A percentile compares a stretch with the other conserved stretches of the same genome.
Conservation (phyloP, 2,888 invertebrate species). For the Tenthredo notha region DNA sequence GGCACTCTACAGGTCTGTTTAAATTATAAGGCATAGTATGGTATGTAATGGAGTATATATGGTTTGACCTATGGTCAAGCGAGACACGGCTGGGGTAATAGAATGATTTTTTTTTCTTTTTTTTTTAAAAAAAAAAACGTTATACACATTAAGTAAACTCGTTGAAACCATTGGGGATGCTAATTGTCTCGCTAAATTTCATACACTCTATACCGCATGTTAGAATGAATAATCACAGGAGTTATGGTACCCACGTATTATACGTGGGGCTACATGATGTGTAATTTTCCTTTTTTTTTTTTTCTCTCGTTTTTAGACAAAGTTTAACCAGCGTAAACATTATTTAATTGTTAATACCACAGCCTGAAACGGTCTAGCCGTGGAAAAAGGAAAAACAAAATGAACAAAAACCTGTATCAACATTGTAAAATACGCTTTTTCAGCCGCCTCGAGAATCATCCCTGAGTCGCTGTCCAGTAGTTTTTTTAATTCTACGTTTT, state of each 20-base stretch:
- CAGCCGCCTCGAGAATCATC: not conserved
- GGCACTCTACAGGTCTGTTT: not conserved
- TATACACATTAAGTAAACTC: not conserved
- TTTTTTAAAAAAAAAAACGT: not conserved
- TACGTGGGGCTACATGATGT: not conserved
- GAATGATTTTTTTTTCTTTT: not conserved
- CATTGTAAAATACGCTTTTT: constrained; percentile 42
- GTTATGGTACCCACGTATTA: not conserved
- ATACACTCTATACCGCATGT: not conserved
- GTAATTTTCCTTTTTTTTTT: not conserved
- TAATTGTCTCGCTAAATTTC: constrained; percentile 17
- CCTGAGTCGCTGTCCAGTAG: not conserved
- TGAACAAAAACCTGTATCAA: constrained; percentile 43
- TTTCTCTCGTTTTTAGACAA: not conserved
- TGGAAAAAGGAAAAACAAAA: not conserved
- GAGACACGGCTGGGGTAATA: not conserved
- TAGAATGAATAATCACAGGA: constrained; percentile 9
- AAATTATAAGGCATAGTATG: not conserved
- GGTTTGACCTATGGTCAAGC: not conserved
- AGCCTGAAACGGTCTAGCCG: constrained; percentile 8
- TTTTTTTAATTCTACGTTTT: not conserved
- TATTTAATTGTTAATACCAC: constrained; percentile 5
- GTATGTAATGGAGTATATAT: not conserved
- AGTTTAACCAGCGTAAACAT: not conserved
- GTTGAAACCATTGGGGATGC: not conserved